Evolutionary conservation across 2,797 vertebrate species (phyloP).

Genomic region (Propithecus perrieri): DNA sequence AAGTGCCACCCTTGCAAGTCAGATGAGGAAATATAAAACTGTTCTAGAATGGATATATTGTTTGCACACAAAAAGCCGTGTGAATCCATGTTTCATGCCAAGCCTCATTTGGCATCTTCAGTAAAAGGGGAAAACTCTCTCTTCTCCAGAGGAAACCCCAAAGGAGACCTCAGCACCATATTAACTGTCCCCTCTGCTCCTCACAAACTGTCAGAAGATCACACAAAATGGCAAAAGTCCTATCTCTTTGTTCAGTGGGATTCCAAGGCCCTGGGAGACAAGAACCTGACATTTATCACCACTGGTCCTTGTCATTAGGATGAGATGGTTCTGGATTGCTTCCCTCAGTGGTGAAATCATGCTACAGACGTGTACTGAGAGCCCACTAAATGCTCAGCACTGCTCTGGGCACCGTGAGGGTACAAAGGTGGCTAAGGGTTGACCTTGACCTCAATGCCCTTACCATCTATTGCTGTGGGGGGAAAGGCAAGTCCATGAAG

Average conservation of each 20-base stretch:
- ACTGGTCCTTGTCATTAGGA: not conserved
- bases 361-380: not conserved
- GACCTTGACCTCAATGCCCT: not conserved
- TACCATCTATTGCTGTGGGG: too few relatives aligned
- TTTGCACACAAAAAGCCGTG: slow-evolving; percentile 73
- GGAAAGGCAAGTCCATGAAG: not conserved
- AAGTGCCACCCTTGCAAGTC: slow-evolving; percentile 73
- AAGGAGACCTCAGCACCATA: slow-evolving; percentile 14
- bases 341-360: not conserved
- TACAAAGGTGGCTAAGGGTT: not conserved
- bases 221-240: not conserved
- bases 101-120: slow-evolving; percentile 70
- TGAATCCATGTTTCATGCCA: slow-evolving; percentile 73
- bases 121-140: slow-evolving; percentile 57
- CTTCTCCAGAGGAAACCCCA: slow-evolving; percentile 47
- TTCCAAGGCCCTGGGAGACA: not conserved
- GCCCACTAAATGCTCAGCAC: not conserved
- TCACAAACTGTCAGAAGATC: not conserved
- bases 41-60: slow-evolving; percentile 67
- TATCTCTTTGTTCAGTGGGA: not conserved
- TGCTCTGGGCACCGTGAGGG: not conserved
- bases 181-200: not conserved
- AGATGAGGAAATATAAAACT: slow-evolving; percentile 68
- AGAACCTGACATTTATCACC: not conserved
- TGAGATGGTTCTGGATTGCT: not conserved